Conservation (phyloP, 1,140 invertebrate genomes). For the Muscidifurax raptorellus region DNA sequence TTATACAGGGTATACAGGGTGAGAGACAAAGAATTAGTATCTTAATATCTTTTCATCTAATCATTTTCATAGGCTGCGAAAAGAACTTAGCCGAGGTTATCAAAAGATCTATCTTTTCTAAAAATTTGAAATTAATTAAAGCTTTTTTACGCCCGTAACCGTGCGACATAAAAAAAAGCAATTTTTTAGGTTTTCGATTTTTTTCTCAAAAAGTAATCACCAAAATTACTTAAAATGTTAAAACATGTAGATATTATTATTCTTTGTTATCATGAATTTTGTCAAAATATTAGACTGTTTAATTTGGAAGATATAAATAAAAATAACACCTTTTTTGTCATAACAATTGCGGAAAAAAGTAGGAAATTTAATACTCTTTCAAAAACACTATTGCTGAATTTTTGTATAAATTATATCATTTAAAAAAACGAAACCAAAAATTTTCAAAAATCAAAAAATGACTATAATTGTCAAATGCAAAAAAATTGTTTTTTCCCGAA, state of each 20-base stretch:
- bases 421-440: too few relatives aligned
- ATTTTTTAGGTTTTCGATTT: not conserved
- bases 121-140: not conserved
- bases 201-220: not conserved
- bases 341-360: not conserved
- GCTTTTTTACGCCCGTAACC: not conserved
- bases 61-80: not conserved
- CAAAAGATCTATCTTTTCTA: not conserved
- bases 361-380: too few relatives aligned
- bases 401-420: too few relatives aligned
- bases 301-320: too few relatives aligned
- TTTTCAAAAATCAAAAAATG: too few relatives aligned
- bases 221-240: too few relatives aligned
- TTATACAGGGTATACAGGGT: not conserved
- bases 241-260: too few relatives aligned
- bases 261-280: too few relatives aligned
- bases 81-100: not conserved
- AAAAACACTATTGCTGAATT: too few relatives aligned
- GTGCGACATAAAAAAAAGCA: not conserved
- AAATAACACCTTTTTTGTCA: not conserved
- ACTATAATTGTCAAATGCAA: too few relatives aligned
- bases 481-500: too few relatives aligned
- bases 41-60: not conserved
- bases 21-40: not conserved
- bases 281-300: too few relatives aligned